Base-by-base conservation (phyloP, 2,797 vertebrate species). In the Pogoniulus pusillus region DNA sequence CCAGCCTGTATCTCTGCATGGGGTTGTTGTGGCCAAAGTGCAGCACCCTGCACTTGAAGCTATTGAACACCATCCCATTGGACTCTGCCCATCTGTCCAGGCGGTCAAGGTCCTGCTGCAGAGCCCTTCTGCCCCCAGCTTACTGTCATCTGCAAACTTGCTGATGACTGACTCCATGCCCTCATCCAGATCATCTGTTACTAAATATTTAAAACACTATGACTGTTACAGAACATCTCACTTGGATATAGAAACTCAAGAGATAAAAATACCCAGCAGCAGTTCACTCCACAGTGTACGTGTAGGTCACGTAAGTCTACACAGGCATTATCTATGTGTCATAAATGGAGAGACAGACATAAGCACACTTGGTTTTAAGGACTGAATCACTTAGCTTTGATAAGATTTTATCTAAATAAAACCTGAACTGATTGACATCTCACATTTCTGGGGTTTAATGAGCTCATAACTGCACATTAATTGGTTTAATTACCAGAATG, bases 371-470 rank as follows among this genome's bases (percentile, higher is more conserved):
- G 45, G 34, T 43, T 90, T 89, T 54, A 80, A 89, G 76, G 69
- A 39, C 30, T 89, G 58, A 94, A 85, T 88, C 75, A 72, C 51
- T 75, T 72, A 55, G 37, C 39, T 90, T 93, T 85, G 85, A 72
- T 91, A 96, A 83, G 82, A 77, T 94, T 91, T 89, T 89, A 37
- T 85, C 87, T 91, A 74, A 78, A 69, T 82, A 81, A 90, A 84
- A 75, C 16, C 22, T 2, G 3, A 84, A 74, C 23, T 86, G 83
- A 91, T 72, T 91, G 71, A 69, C 88, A 69, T 39, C 54, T 90
- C 64, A 2, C 79, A 73, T 78, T 86, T 86, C 78, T 84, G 70
- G 51, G 45, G 24, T 86, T 88, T 95, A 92, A 92, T 86, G 91
- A 92, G 81, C 66, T 92, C 87, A 84, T 93, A 91, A 93, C 71